Evolutionary conservation across 2,113 vertebrate genomes (phyloP), one percentile per base, ranked within the genome.

Genomic region (Oncorhynchus keta): DNA sequence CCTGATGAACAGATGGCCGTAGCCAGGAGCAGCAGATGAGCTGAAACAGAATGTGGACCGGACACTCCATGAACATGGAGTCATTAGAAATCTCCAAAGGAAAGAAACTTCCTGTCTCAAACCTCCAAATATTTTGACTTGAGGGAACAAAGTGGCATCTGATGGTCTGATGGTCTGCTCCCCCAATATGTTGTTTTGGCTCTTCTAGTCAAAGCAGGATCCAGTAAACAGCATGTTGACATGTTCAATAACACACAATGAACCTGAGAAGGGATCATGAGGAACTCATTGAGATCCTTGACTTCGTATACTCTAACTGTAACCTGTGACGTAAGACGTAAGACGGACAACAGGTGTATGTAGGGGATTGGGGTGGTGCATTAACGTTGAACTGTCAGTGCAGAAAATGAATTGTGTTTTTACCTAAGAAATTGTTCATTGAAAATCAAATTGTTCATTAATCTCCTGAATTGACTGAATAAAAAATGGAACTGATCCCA

Each of bases 1-100:
- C 55, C 76, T 2, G 70, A 81, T 1, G 73, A 84, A 81, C 87
- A 89, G 88, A 90, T 83, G 86, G 74, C 65, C n/a, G 55, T 76
- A 24, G 73, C 76, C 79, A 79, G 86, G 72, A 79, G 79, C 28
- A 72, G 72, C 72, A 55, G 76, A 72, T 76, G 83, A 81, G 76
- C 70, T 66, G 84, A 84, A 81, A 73, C 79, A 76, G 80, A 80
- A 30, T 68, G 70, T 76, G 84, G 76, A 78, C 35, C 76, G 49
- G n/a, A 48, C 11, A n/a, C 73, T 74, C 76, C 30, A 1, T 68
- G 61, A 82, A 77, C 71, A 62, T 72, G 72, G 78, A 73, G 16
- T 55, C 51, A 55, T 55, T 55, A 55, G 13, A 55, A 55, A 18
- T 18, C 14, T 18, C 14, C 14, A 18, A 55, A 16, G 51, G 12